Conservation (phyloP, 2,113 vertebrate genomes). For the Antechinus stuartii region DNA sequence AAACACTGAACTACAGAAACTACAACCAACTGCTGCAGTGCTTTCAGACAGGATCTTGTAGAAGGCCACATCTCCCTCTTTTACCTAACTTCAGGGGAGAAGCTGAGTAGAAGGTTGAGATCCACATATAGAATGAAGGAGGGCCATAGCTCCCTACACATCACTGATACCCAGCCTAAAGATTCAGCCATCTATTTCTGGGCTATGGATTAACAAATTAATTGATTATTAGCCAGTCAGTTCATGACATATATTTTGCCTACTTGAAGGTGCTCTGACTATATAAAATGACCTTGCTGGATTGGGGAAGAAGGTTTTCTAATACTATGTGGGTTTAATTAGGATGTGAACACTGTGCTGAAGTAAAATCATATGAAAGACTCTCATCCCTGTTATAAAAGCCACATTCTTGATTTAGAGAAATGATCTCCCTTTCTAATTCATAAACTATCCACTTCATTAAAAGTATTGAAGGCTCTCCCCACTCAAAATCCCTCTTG, state of each 20-base stretch:
- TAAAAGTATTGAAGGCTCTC: no score
- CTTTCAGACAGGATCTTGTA: no score
- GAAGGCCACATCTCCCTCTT: no score
- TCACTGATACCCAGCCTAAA: no score
- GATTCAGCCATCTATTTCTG: no score
- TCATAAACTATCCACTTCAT: no score
- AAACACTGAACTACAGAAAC: not conserved
- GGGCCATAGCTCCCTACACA: no score
- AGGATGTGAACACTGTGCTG: not conserved
- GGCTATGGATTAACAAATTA: not conserved
- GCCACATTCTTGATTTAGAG: not conserved
- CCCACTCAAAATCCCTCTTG: no score
- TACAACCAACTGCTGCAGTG: no score
- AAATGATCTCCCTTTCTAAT: not conserved
- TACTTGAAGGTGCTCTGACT: not conserved
- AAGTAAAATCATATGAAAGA: not conserved
- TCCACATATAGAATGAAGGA: no score
- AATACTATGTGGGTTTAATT: not conserved
- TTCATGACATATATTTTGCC: not conserved
- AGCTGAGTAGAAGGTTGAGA: no score
- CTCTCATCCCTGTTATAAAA: not conserved
- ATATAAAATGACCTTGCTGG: not conserved
- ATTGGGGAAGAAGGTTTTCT: fast-evolving
- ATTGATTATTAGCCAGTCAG: not conserved
- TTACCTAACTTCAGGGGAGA: no score